Evolutionary conservation across 2,797 vertebrate genomes (phyloP).

Genomic region (Bovichtus variegatus): DNA sequence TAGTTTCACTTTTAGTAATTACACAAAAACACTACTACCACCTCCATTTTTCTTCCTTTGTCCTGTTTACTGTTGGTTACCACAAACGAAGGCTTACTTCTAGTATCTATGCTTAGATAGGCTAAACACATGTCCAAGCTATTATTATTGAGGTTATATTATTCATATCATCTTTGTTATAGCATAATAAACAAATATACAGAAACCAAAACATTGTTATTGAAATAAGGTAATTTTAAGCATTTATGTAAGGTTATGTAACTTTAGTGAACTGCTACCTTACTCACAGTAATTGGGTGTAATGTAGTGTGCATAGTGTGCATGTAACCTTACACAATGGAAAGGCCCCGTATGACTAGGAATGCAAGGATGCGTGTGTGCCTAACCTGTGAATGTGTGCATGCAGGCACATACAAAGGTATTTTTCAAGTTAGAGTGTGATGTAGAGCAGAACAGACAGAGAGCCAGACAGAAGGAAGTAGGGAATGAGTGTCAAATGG

Average conservation of each 20-base stretch:
- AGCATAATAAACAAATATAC: neutral
- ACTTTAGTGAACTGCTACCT: slow-evolving; percentile 14
- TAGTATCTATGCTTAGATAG: neutral
- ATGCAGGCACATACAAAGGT: slow-evolving; percentile 60
- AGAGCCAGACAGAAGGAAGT: slow-evolving; percentile 54
- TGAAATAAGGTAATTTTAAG: slow-evolving; percentile 30
- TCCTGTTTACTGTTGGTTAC: neutral
- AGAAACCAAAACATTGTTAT: neutral
- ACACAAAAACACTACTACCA: neutral
- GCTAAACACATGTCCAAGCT: neutral
- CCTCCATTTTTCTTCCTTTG: neutral
- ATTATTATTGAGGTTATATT: too few relatives aligned
- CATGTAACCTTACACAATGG: slow-evolving; percentile 35
- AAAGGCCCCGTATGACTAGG: slow-evolving; percentile 29
- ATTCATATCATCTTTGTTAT: neutral
- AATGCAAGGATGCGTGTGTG: slow-evolving; percentile 46
- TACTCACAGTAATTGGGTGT: slow-evolving; percentile 37
- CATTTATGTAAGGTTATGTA: too few relatives aligned
- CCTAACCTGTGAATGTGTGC: slow-evolving; percentile 52
- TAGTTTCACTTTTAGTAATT: neutral
- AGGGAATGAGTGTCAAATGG: slow-evolving; percentile 62
- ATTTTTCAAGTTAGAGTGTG: slow-evolving; percentile 62
- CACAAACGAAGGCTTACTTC: neutral
- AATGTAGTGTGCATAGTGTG: slow-evolving; percentile 33
- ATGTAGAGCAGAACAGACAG: slow-evolving; percentile 71